Base-by-base conservation (phyloP, 2,797 vertebrate genomes). In the Synanceia verrucosa region DNA sequence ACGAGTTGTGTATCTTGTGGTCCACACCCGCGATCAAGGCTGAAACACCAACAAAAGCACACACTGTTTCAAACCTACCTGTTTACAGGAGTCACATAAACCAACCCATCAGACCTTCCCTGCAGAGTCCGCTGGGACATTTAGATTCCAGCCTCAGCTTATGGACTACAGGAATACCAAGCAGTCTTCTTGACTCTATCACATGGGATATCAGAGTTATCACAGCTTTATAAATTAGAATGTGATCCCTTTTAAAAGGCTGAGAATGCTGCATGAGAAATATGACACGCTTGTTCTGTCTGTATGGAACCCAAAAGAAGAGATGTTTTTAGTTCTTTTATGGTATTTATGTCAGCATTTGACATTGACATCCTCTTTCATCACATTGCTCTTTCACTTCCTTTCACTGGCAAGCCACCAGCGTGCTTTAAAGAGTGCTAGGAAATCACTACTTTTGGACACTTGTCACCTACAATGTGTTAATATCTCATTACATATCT, bases 311-410 rank as follows among this genome's bases (percentile, higher is more conserved):
- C 39, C 43, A 52, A 24, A 58, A 46, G 48, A 55, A 74, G 43
- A 70, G 26, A 71, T 1, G 7, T 57, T 76, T 56, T 28, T 14
- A 12, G 12, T 56, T 28, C 58, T 67, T 75, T 68, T 36, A 37
- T 52, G 23, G 31, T n/a, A n/a, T n/a, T n/a, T n/a, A 62, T 18
- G 18, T 69, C 59, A 70, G 59, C 37, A 51, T 74, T 48, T n/a
- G 48, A 64, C 48, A 65, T 41, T 65, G 52, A 76, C 57, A 56
- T 7, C 52, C 24, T 66, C 48, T 67, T 73, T 63, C 13, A 77
- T 72, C 51, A 44, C 23, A 37, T 52, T 65, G 55, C 56, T 66
- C n/a, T n/a, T n/a, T n/a, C n/a, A n/a, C n/a, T n/a, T n/a, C 26
- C 53, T 75, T 76, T 75, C 53, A 63, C 50, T 74, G 46, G 60